Evolutionary conservation across 2,888 invertebrate genomes (phyloP).

Genomic region (Proisotoma minuta): DNA sequence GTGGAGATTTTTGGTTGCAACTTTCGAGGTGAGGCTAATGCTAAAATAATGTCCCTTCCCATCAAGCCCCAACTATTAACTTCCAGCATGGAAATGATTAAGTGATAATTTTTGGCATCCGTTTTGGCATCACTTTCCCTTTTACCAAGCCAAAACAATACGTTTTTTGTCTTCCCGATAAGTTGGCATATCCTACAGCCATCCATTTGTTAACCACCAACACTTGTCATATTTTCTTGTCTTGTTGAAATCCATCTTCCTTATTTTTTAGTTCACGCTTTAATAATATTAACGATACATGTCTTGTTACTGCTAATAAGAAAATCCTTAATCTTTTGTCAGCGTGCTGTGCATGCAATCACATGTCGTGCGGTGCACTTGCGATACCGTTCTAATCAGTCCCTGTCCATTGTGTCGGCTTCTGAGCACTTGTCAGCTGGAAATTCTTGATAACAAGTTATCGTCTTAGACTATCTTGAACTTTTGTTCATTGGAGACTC

Average conservation of each 20-base stretch:
- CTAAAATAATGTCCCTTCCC: neutral
- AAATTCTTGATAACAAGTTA: neutral
- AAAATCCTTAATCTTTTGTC: neutral
- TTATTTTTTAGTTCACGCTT: neutral
- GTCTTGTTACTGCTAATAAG: too few species aligned
- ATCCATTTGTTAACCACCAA: neutral
- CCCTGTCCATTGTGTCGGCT: neutral
- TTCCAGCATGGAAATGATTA: slow-evolving; percentile 32
- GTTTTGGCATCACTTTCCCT: neutral
- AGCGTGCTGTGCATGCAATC: neutral
- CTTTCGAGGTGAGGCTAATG: slow-evolving; percentile 60
- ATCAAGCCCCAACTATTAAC: too few species aligned
- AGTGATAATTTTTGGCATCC: slow-evolving; percentile 26
- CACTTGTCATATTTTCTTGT: neutral
- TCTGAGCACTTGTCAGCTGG: neutral
- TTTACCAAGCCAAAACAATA: slow-evolving; percentile 7
- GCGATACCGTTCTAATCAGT: neutral
- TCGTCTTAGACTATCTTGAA: too few species aligned
- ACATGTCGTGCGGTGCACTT: neutral
- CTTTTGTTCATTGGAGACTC: too few species aligned
- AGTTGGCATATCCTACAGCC: neutral
- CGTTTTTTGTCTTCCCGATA: neutral
- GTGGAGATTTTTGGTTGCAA: slow-evolving; percentile 84
- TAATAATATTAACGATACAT: too few species aligned
- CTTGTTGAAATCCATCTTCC: neutral